Conservation (phyloP, 2,888 invertebrate genomes). For the Diachrysia chrysitis region DNA sequence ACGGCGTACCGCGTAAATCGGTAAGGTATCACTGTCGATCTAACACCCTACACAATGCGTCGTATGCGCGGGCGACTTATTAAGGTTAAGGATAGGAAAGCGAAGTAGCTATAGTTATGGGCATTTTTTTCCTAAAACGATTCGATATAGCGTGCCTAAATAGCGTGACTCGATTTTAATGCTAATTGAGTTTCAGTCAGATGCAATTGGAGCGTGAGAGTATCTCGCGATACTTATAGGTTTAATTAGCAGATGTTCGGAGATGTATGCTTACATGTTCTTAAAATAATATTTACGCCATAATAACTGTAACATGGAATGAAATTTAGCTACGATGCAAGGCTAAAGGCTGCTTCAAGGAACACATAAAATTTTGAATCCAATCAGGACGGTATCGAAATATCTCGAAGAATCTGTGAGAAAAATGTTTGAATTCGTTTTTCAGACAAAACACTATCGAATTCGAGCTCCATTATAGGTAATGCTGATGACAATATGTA, state of each 20-base stretch:
- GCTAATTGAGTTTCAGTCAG: conserved; percentile 69
- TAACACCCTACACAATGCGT: conserved; percentile 75
- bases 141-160: conserved; percentile 67
- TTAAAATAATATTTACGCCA: conserved; percentile 26
- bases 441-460: conserved; percentile 21
- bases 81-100: conserved; percentile 86
- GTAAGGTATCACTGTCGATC: conserved; percentile 73
- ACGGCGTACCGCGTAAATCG: conserved; percentile 70
- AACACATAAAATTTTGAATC: not conserved
- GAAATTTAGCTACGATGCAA: conserved; percentile 5
- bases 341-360: not conserved
- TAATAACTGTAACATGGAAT: conserved; percentile 14
- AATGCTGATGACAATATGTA: conserved; percentile 27
- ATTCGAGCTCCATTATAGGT: conserved; percentile 7
- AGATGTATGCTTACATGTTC: conserved; percentile 38
- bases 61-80: conserved; percentile 65
- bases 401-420: conserved; percentile 14
- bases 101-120: conserved; percentile 65
- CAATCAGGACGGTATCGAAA: not conserved
- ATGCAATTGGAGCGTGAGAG: conserved; percentile 77
- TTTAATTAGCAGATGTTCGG: conserved; percentile 60
- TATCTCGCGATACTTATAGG: conserved; percentile 52
- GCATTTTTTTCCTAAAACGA: conserved; percentile 72
- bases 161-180: conserved; percentile 61
- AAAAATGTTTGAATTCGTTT: conserved; percentile 7